phyloP scores from a whole-genome alignment of 2,797 vertebrate species.

The Crossoptilon crossoptilon region DNA sequence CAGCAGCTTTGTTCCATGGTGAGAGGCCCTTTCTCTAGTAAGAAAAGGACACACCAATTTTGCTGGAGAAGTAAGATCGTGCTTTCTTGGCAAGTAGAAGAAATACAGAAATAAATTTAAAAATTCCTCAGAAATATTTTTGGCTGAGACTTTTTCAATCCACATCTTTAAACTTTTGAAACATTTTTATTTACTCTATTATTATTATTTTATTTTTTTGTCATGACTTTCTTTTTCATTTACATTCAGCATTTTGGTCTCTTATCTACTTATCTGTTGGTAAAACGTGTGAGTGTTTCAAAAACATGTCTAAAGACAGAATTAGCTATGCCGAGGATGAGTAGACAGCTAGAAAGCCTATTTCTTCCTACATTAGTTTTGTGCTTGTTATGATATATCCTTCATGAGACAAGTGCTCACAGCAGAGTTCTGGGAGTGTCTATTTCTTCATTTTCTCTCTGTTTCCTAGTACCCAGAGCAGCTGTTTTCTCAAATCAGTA shows the following conservation, averaged over 20 bases:
- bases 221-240: not conserved
- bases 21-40: not conserved
- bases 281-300: not conserved
- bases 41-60: not conserved
- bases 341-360: not conserved
- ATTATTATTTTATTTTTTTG: not conserved
- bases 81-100: not conserved
- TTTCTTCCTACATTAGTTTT: not conserved
- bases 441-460: not conserved
- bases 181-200: not conserved
- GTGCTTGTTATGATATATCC: not conserved
- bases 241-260: not conserved
- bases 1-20: not conserved
- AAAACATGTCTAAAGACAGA: not conserved
- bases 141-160: not conserved
- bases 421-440: not conserved
- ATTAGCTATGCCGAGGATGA: not conserved
- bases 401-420: not conserved
- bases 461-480: not conserved
- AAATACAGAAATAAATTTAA: not conserved
- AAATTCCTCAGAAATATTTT: not conserved
- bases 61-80: not conserved
- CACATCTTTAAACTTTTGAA: not conserved
- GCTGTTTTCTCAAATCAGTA: not conserved
- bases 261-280: not conserved